phyloP scores from a whole-genome alignment of 2,888 invertebrate genomes.

The Epinotia ramella region DNA sequence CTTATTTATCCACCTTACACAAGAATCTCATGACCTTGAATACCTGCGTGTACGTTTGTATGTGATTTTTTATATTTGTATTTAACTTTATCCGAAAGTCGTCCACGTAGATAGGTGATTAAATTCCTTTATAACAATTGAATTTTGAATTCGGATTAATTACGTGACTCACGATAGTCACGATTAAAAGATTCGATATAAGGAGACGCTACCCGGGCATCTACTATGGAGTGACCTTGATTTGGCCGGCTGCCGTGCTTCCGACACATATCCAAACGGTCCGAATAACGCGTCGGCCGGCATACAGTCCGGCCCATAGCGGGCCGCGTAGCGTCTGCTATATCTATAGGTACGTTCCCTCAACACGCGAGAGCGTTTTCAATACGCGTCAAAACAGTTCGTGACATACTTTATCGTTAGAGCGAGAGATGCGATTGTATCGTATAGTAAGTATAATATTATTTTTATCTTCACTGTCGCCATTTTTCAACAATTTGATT shows the following conservation, averaged over 20 bases:
- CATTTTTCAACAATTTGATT: background rate
- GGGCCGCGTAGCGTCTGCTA: too few relatives aligned
- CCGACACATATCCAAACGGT: too few relatives aligned
- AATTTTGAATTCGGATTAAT: background rate
- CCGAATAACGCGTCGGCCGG: too few relatives aligned
- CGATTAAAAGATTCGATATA: too few relatives aligned
- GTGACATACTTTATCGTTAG: background rate
- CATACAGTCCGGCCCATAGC: too few relatives aligned
- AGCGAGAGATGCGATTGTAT: too few relatives aligned
- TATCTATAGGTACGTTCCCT: too few relatives aligned
- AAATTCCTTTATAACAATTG: background rate
- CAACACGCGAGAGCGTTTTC: background rate
- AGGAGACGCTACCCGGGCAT: too few relatives aligned
- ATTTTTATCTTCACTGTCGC: background rate
- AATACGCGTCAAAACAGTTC: background rate
- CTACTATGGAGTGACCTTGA: too few relatives aligned
- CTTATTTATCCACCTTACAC: conserved; percentile 1
- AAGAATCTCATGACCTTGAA: conserved; percentile 27
- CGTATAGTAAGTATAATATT: background rate
- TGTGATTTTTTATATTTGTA: conserved; percentile 28
- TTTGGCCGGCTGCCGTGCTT: too few relatives aligned
- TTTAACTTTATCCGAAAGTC: conserved; percentile 35
- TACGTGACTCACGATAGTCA: too few relatives aligned
- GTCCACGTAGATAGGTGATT: conserved; percentile 45
- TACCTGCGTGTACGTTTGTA: conserved; percentile 20